Base-by-base conservation (phyloP, 2,888 invertebrate species). In the Lutraria lutraria region DNA sequence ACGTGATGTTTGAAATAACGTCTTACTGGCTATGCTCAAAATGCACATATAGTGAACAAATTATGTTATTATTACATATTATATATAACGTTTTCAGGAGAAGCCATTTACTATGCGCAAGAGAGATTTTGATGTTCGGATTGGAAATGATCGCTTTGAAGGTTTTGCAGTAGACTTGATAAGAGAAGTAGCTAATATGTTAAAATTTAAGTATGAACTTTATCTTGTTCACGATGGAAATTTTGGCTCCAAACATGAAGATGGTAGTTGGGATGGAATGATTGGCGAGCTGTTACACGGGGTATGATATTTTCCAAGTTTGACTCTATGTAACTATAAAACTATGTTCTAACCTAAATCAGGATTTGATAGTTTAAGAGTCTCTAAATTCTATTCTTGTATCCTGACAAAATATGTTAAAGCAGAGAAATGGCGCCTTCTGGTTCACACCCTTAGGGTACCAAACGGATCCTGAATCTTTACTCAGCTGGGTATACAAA, bases 131-230 rank as follows among this genome's bases (percentile, higher is more conserved):
- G 86, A 93, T 29, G 89, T 91, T 0, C 90, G 92, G 29, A 87
- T 87, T 2, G 95, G 95, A 10, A 96, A 96, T 90, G 95, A 93
- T 88, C 90, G 93, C 21, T 96, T 93, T 90, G 95, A 96, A 86
- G 96, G 96, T 0, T 96, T 95, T 90, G 95, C 96, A 34, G 95
- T 96, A 16, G 96, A 96, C 86, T 94, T 96, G 13, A 94, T 96
- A 13, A 91, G 93, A 21, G 94, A 94, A 81, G 94, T 96, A 8
- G 95, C 96, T 0, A 86, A 89, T 31, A 94, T 93, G 93, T 87
- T 95, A 56, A 92, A 94, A 2, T 96, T 96, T 88, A 88, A 94
- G 16, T 96, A 95, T 88, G 93, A 95, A 52, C 93, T 96, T 10
- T 95, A 96, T 89, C 92, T 96, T 8, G 96, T 96, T 13, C 91